Percentiles rank a stretch among this genome's conserved stretches.
Conservation (phyloP, 2,113 vertebrate genomes). For the Ovibos moschatus region DNA sequence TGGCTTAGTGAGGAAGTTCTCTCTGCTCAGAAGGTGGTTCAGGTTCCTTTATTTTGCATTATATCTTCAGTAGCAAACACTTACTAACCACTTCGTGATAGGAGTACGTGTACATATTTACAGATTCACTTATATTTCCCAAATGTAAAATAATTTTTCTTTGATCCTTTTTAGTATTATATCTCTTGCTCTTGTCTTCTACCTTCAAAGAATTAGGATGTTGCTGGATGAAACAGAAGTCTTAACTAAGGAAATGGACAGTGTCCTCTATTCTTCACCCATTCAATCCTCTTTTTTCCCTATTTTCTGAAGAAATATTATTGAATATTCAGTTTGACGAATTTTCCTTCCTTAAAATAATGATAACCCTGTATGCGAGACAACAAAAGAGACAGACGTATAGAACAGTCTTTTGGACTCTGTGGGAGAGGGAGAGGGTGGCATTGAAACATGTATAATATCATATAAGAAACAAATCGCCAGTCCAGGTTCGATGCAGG, state of each 20-base stretch:
- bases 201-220: background rate
- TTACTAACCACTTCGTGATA: background rate
- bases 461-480: too few relatives aligned
- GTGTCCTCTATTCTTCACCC: background rate
- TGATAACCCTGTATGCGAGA: fast-evolving
- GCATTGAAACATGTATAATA: too few relatives aligned
- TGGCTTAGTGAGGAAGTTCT: background rate
- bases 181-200: background rate
- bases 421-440: too few relatives aligned
- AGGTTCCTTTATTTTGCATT: background rate
- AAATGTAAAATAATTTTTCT: background rate
- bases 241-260: background rate
- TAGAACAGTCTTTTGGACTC: too few relatives aligned
- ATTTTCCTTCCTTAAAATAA: background rate
- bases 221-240: background rate
- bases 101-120: background rate
- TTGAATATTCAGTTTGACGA: background rate
- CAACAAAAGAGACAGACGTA: too few relatives aligned
- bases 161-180: background rate
- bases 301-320: background rate
- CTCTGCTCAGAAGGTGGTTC: background rate
- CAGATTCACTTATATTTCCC: background rate
- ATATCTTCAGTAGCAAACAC: background rate
- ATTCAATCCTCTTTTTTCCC: background rate
- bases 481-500: too few relatives aligned